Base-by-base conservation (phyloP, 2,888 invertebrate species). In the Scaptomyza parva region DNA sequence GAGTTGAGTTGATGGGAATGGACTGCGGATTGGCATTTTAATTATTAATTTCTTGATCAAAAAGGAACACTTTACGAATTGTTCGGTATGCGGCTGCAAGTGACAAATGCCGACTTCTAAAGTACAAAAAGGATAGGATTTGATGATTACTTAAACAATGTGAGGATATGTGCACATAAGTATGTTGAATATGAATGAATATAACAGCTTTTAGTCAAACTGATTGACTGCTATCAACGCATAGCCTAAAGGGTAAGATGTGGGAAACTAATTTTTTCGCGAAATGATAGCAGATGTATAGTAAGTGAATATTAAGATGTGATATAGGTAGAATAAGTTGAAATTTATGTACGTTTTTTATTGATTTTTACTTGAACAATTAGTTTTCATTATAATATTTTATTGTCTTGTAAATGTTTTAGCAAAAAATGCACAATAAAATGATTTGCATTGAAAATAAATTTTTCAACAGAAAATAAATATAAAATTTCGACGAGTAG, bases 11-110 rank as follows among this genome's bases (percentile, higher is more conserved):
- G 35, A 14, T 35, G 35, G 64, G 61, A 45, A 58, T 22, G 58
- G 60, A 69, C 62, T 86, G 81, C 63, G 87, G 74, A 84, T 80
- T 88, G 87, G 69, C 82, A 69, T 77, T 80, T 88, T 70, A 86
- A 82, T 82, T 70, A 88, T 82, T 82, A 82, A 88, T 82, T 70
- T 61, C 39, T 61, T 50, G 53, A 47, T 45, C 30, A 6, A 55
- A 58, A 45, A 41, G 26, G 30, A 44, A 50, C 17, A 41, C 20
- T 14, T 43, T 22, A 22, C n/a, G 35, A 50, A 58, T 33, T 45
- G 26, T 51, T 48, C 22, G 28, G n/a, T 30, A 39, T 48, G 53
- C 20, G 40, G 17, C 51, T 39, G 76, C 76, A 58, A 66, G 12
- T 76, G 72, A 72, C 60, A 76, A 76, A 72, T 72, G 57, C 39